Conservation (phyloP, 2,797 vertebrate species). For the Danio choprae region DNA sequence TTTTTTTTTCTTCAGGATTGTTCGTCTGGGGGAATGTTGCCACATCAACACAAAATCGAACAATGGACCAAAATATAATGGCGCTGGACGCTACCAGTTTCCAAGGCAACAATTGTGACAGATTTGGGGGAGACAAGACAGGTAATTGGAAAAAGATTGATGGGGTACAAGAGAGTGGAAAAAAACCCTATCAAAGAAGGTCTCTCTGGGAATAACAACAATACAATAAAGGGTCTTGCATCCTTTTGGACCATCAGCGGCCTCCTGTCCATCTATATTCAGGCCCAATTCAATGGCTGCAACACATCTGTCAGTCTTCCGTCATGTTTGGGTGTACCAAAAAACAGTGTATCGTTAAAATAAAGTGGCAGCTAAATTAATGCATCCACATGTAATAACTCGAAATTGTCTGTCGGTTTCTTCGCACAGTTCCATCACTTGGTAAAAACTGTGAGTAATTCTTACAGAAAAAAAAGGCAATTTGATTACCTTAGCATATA, state of each 20-base stretch:
- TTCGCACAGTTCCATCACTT: neutral
- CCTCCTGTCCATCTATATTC: constrained; percentile 67
- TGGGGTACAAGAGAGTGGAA: constrained; percentile 69
- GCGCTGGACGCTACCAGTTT: constrained; percentile 79
- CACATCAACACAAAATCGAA: constrained; percentile 75
- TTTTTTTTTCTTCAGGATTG: constrained; percentile 38
- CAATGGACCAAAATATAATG: constrained; percentile 77
- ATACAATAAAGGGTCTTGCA: constrained; percentile 75
- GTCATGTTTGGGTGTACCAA: constrained; percentile 37
- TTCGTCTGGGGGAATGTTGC: constrained; percentile 62
- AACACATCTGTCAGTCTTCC: constrained; percentile 46
- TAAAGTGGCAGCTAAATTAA: neutral
- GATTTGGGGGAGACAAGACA: constrained; percentile 83
- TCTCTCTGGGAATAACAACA: constrained; percentile 80
- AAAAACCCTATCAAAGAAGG: constrained; percentile 74
- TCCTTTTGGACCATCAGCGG: constrained; percentile 72
- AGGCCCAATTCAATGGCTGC: constrained; percentile 47
- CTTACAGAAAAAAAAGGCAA: no score
- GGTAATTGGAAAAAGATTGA: constrained; percentile 89
- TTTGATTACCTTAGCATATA: neutral
- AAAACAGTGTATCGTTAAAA: neutral
- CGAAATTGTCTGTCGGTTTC: neutral
- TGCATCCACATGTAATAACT: neutral
- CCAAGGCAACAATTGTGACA: constrained; percentile 85
- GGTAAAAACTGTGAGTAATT: no score